A percentile compares a stretch with the other conserved stretches of the same genome.
phyloP scores from a whole-genome alignment of 2,888 invertebrate species.

The Bedellia somnulentella region DNA sequence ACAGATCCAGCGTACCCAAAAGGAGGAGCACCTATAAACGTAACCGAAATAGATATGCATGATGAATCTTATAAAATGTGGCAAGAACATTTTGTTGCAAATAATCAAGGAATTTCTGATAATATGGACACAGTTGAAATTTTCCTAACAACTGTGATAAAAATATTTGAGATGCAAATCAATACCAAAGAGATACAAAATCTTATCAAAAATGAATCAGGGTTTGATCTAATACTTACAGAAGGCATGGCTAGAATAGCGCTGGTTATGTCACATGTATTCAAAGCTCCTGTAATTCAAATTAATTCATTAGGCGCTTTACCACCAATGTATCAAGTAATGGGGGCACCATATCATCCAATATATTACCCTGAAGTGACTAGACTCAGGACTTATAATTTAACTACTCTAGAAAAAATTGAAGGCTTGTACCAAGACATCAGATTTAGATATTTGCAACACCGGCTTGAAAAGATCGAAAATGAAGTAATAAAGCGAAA shows the following conservation, averaged over 20 bases:
- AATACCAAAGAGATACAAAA: conserved; percentile 16
- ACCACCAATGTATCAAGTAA: conserved; percentile 11
- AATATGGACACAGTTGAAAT: background rate
- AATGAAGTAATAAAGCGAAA: background rate
- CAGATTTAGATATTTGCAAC: background rate
- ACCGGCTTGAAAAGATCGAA: background rate
- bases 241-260: conserved; percentile 17
- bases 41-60: background rate
- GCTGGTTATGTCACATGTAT: conserved; percentile 17
- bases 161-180: conserved; percentile 14
- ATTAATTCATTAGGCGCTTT: conserved; percentile 21
- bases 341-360: conserved; percentile 19
- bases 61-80: background rate
- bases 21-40: background rate
- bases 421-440: conserved; percentile 11
- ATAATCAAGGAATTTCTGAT: background rate
- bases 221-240: conserved; percentile 21
- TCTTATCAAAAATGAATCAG: conserved; percentile 12
- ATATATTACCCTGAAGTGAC: conserved; percentile 15
- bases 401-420: conserved; percentile 19
- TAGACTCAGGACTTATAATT: conserved; percentile 13
- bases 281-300: conserved; percentile 23
- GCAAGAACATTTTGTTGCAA: background rate
- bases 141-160: background rate
- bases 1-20: conserved; percentile 11